phyloP scores from a whole-genome alignment of 2,888 invertebrate species.

The Acleris laterana region DNA sequence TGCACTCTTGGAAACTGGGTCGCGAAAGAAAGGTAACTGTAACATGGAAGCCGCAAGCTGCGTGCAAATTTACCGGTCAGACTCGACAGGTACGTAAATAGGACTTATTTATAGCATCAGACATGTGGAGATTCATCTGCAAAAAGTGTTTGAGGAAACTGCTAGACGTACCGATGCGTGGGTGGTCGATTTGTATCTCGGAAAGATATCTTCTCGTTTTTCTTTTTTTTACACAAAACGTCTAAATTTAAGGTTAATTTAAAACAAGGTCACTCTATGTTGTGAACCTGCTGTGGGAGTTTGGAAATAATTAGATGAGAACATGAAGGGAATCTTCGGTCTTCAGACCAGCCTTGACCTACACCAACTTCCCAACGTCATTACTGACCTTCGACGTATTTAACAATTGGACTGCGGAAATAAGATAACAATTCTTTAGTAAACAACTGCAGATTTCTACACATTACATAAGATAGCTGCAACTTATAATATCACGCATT shows the following conservation, averaged over 20 bases:
- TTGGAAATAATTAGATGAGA: conserved; percentile 26
- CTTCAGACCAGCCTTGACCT: conserved; percentile 19
- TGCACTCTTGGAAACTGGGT: conserved; percentile 21
- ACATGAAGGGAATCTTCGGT: conserved; percentile 21
- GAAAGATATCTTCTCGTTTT: no score
- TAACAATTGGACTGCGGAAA: conserved; percentile 4
- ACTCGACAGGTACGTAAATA: not conserved
- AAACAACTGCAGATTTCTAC: no score
- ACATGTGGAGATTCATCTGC: not conserved
- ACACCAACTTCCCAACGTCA: conserved; percentile 18
- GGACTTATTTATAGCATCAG: not conserved
- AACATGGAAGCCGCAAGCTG: conserved; percentile 26
- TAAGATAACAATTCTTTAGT: no score
- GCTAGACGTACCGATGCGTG: not conserved
- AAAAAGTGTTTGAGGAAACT: not conserved
- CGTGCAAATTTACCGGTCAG: not conserved
- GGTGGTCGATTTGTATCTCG: not conserved
- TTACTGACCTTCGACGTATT: conserved; percentile 9
- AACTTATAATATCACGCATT: no score
- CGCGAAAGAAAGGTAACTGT: conserved; percentile 34
- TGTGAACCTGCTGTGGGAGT: conserved; percentile 10
- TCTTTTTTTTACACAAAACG: no score
- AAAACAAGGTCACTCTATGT: conserved; percentile 20
- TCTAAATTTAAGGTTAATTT: conserved; percentile 6
- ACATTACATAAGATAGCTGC: no score